These are phyloP conservation scores for Setophaga kirtlandii DNA, from an alignment of 2,113 vertebrate species.

Conservation along the genomic window DNA sequence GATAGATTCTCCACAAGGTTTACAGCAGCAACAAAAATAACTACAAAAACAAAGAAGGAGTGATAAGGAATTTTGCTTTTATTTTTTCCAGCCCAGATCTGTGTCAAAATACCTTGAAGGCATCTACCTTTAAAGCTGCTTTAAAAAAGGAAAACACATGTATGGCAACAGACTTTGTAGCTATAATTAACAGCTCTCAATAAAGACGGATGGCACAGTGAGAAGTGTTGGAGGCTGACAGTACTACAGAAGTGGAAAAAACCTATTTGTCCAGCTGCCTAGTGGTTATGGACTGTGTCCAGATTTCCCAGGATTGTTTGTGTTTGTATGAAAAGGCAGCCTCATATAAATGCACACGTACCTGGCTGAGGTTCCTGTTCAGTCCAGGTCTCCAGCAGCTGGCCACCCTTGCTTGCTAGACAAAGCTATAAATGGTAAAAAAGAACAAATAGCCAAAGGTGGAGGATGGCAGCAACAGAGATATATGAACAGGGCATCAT, in stretches of 20 bases:
- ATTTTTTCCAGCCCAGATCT: neutral
- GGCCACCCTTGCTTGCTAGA: neutral
- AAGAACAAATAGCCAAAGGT: neutral
- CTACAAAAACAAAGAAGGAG: neutral
- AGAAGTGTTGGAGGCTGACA: slow-evolving; percentile 38
- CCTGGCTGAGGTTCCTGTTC: neutral
- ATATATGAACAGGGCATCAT: neutral
- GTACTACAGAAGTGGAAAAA: slow-evolving; percentile 60
- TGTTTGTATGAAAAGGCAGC: slow-evolving; percentile 13
- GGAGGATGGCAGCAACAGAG: neutral
- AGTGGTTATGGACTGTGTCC: slow-evolving; percentile 40
- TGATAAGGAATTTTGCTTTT: neutral
- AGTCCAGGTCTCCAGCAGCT: neutral
- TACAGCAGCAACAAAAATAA: neutral
- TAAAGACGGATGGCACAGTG: neutral
- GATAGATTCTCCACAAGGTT: neutral
- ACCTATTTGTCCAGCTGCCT: slow-evolving; percentile 67
- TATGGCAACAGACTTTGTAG: neutral
- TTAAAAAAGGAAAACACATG: slow-evolving; percentile 41
- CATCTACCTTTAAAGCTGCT: slow-evolving; percentile 39
- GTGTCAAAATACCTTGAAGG: slow-evolving; percentile 27
- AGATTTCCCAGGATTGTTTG: slow-evolving; percentile 36
- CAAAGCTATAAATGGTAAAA: neutral
- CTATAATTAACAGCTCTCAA: slow-evolving; percentile 58
- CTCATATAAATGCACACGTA: neutral